Evolutionary conservation across 2,113 vertebrate genomes (phyloP).

Genomic region (Rhynchomys soricoides): DNA sequence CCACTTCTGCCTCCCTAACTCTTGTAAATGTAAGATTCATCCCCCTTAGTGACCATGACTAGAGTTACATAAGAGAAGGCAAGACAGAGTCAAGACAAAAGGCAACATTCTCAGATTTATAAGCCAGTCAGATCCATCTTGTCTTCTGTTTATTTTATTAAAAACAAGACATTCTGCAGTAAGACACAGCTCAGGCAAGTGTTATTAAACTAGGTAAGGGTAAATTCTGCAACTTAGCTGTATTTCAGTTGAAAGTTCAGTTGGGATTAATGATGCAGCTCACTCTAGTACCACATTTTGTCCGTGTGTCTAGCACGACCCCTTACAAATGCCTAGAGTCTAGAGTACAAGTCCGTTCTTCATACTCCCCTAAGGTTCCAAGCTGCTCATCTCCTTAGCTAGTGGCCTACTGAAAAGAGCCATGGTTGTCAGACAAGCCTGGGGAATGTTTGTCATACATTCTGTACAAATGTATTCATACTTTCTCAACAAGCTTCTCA

Average conservation of each 20-base stretch:
- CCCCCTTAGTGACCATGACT: not conserved
- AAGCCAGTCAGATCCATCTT: not conserved
- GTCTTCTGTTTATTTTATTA: not conserved
- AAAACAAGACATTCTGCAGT: not conserved
- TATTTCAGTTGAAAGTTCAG: not conserved
- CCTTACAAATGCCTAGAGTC: not conserved
- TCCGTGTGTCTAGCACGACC: not conserved
- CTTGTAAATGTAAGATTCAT: not conserved
- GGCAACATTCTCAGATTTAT: not conserved
- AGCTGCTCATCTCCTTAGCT: not conserved
- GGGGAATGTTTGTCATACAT: not conserved
- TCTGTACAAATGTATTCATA: not conserved
- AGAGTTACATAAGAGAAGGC: not conserved
- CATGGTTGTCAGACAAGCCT: not conserved
- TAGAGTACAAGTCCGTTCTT: not conserved
- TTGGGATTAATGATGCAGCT: not conserved
- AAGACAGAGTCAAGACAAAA: not conserved
- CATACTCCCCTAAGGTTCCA: not conserved
- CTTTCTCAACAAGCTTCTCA: conserved; percentile 3
- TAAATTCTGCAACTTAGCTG: not conserved
- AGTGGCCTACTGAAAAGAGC: not conserved
- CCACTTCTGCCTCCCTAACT: not conserved
- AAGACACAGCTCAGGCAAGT: not conserved
- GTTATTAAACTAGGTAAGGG: not conserved
- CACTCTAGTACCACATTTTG: not conserved